Percentiles rank a stretch among this genome's conserved stretches.
Conservation (phyloP, 2,797 vertebrate genomes). For the Gymnopithys bicolor region DNA sequence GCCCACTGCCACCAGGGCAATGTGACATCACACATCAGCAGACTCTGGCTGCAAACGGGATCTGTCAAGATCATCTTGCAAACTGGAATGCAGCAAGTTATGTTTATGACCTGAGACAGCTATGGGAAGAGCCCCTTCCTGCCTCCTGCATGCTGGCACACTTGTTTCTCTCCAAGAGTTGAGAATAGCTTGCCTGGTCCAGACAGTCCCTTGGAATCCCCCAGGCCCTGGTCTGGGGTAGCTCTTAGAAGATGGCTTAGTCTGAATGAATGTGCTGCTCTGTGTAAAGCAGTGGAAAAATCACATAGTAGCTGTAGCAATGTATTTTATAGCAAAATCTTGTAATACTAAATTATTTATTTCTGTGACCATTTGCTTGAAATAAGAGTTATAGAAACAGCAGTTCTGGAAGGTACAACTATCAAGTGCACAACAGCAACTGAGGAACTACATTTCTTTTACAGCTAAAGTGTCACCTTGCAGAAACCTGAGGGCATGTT, state of each 20-base stretch:
- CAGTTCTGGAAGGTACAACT: not conserved
- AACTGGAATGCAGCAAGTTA: not conserved
- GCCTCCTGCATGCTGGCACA: not conserved
- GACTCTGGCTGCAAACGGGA: not conserved
- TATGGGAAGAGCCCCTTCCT: not conserved
- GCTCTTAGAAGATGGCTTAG: not conserved
- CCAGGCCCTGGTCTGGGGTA: not conserved
- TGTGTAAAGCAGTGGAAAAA: not conserved
- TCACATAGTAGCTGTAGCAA: not conserved
- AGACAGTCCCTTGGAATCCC: no score
- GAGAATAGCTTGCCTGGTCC: not conserved
- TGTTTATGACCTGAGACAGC: not conserved
- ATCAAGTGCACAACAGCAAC: not conserved
- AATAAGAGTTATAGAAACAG: not conserved
- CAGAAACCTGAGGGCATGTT: not conserved
- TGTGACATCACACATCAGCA: not conserved
- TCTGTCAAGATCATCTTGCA: not conserved
- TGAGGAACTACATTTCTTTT: conserved; percentile 32
- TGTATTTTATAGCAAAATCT: not conserved
- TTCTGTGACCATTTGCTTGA: not conserved
- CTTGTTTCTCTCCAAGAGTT: not conserved
- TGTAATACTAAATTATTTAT: not conserved
- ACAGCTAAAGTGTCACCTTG: not conserved
- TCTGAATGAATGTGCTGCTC: not conserved
- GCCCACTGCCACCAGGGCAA: not conserved